Percentiles rank a stretch among this genome's conserved stretches.
Conservation (phyloP, 2,888 invertebrate species). For the Dastarcus helophoroides region DNA sequence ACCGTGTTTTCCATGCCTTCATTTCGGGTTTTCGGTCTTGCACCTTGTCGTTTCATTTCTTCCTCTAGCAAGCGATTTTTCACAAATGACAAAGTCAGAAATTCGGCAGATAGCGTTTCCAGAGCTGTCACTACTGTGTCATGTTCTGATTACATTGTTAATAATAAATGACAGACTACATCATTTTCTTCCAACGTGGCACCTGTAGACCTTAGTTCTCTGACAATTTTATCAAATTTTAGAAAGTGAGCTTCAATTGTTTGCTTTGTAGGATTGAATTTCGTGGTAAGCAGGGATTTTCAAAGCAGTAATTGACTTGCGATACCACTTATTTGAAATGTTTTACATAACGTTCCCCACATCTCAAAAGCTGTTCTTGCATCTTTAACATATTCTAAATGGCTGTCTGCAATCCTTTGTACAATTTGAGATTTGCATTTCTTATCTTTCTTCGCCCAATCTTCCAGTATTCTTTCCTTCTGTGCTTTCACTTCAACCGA, state of each 20-base stretch:
- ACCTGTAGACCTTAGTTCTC: slow-evolving; percentile 16
- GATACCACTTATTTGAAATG: slow-evolving; percentile 18
- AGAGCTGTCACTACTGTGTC: slow-evolving; percentile 19
- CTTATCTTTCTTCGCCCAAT: slow-evolving; percentile 12
- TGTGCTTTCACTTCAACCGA: too few species aligned
- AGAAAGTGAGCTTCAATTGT: slow-evolving; percentile 16
- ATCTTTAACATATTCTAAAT: slow-evolving; percentile 20
- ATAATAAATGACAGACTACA: slow-evolving; percentile 16
- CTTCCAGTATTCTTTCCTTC: slow-evolving; percentile 12
- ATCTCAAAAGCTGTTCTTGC: slow-evolving; percentile 17
- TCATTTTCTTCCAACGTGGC: slow-evolving; percentile 13
- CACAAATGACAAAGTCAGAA: slow-evolving; percentile 15
- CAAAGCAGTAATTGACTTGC: slow-evolving; percentile 18
- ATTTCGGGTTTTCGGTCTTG: background rate
- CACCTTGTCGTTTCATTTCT: slow-evolving; percentile 12
- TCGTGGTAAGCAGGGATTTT: slow-evolving; percentile 18
- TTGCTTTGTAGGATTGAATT: slow-evolving; percentile 13
- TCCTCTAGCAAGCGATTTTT: slow-evolving; percentile 18
- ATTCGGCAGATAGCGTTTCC: slow-evolving; percentile 11
- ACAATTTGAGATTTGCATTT: slow-evolving; percentile 18
- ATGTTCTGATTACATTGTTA: slow-evolving; percentile 14
- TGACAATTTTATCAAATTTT: slow-evolving; percentile 18
- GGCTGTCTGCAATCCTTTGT: slow-evolving; percentile 18
- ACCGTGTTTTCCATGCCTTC: too few species aligned
- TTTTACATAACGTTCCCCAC: slow-evolving; percentile 17